Evolutionary conservation across 2,888 invertebrate genomes (phyloP), one percentile per base, ranked within the genome.

Genomic region (Geotrupes spiniger): DNA sequence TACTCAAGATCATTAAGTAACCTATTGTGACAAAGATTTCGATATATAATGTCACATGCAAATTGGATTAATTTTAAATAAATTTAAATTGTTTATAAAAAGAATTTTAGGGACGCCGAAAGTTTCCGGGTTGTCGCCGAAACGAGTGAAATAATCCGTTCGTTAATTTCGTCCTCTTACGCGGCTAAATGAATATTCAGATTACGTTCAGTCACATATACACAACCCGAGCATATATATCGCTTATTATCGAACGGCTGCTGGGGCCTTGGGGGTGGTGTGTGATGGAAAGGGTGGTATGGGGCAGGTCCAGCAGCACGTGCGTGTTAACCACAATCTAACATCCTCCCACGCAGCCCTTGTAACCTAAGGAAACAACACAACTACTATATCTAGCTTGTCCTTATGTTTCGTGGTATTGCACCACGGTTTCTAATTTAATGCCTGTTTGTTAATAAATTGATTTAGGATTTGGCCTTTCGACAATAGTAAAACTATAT

Each of bases 321-420:
- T 69, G 69, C 69, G 68, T 69, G 66, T 65, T 66, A 66, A 69
- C 69, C 68, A 63, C 69, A 69, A 58, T 68, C 68, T 65, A 70
- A 66, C 68, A 68, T 70, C 70, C 63, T 63, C 69, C 69, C 66
- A 67, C 66, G 68, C 67, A 68, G 68, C 68, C 69, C 69, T 68
- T 68, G 66, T 65, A 58, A 58, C 58, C 57, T 60, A 68, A 69
- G 69, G 68, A 69, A 68, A 69, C 68, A 69, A 69, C 69, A 68
- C 68, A 65, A 67, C 66, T 68, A 66, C 64, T 65, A 64, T 65
- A 64, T 66, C 65, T 66, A 65, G 66, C 63, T 64, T 63, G 65
- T 62, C 62, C 64, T 62, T 59, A 51, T 46, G 49, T 46, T 47
- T 47, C 49, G 47, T 43, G 36, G 36, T 43, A 48, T 52, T 59